A percentile compares a stretch with the other conserved stretches of the same genome.
Evolutionary conservation across 2,888 invertebrate species (phyloP).

Genomic region (Girardia tigrina): DNA sequence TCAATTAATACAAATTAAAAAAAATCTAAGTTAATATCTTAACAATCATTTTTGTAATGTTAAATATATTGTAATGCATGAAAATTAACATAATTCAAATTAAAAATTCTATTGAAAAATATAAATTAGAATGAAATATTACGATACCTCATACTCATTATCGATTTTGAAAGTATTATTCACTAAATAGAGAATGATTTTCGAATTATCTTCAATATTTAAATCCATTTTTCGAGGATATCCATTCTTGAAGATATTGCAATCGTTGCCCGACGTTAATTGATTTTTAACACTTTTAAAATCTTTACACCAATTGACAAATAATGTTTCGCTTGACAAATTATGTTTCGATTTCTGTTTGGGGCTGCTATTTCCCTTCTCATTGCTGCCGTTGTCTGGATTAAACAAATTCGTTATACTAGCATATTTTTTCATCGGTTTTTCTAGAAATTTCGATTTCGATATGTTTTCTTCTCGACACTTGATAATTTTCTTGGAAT

Average conservation of each 20-base stretch:
- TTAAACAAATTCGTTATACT: background rate
- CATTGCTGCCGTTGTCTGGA: background rate
- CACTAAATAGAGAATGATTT: background rate
- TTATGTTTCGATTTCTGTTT: too few relatives aligned
- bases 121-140: background rate
- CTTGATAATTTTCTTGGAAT: background rate
- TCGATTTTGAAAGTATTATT: background rate
- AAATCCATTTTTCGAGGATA: background rate
- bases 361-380: background rate
- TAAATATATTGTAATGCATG: too few relatives aligned
- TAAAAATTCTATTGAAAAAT: too few relatives aligned
- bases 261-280: background rate
- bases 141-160: background rate
- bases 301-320: slow-evolving; percentile 8
- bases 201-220: background rate
- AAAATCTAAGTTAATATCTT: too few relatives aligned
- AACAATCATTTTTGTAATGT: too few relatives aligned
- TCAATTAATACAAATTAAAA: too few relatives aligned
- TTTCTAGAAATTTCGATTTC: background rate
- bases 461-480: background rate
- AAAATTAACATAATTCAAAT: too few relatives aligned
- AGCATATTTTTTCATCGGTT: slow-evolving; percentile 6
- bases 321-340: too few relatives aligned
- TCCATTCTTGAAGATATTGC: background rate
- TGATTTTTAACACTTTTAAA: background rate